Percentiles rank a stretch among this genome's conserved stretches.
Conservation (phyloP, 2,113 vertebrate species). For the Camelus bactrianus region DNA sequence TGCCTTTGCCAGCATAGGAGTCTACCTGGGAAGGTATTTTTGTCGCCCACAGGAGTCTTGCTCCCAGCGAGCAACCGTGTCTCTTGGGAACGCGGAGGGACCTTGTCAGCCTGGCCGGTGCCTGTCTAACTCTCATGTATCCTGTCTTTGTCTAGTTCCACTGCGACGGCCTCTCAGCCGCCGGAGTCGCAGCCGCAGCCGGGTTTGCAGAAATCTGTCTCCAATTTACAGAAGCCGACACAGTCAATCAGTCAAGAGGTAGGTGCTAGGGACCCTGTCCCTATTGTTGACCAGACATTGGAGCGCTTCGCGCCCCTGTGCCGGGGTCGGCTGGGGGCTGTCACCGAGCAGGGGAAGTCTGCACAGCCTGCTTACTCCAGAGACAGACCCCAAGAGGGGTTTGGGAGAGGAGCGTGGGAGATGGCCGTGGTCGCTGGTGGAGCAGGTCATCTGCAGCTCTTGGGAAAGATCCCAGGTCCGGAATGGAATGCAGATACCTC, state of each 20-base stretch:
- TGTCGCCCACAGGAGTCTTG: neutral
- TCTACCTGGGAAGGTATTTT: neutral
- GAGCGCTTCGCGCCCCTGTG: neutral
- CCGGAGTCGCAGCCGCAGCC: slow-evolving; percentile 98
- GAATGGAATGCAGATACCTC: fast-evolving
- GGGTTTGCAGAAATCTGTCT: slow-evolving; percentile 99
- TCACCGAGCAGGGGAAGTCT: neutral
- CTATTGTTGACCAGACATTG: neutral
- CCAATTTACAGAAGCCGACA: slow-evolving; percentile 99
- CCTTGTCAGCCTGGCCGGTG: fast-evolving
- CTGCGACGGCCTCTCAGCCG: slow-evolving; percentile 96
- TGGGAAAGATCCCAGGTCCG: neutral
- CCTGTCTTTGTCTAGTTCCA: slow-evolving; percentile 90
- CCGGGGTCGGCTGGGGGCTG: neutral
- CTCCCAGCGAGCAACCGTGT: neutral
- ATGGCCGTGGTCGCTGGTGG: neutral
- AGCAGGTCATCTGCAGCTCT: neutral
- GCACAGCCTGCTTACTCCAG: neutral
- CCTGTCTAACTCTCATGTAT: neutral
- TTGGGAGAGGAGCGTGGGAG: neutral
- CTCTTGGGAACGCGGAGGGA: neutral
- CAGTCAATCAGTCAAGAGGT: slow-evolving; percentile 97
- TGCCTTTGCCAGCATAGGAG: neutral
- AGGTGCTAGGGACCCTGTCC: slow-evolving; percentile 35
- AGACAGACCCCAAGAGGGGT: neutral